Percentiles rank a stretch among this genome's conserved stretches.
These are phyloP conservation scores for Cybosia mesomella DNA, from an alignment of 2,888 invertebrate species.

Conservation along the genomic window DNA sequence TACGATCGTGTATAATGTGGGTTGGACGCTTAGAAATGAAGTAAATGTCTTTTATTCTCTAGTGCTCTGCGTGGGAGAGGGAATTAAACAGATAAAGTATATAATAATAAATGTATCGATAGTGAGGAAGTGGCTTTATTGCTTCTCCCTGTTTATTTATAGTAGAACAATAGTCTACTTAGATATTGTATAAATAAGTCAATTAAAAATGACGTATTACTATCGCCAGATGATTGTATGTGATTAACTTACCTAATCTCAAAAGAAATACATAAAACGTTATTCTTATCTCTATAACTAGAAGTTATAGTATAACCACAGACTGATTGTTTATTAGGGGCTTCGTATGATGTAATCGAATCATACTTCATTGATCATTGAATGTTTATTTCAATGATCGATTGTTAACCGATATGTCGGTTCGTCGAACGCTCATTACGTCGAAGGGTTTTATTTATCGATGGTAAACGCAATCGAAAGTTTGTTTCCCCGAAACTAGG, in stretches of 20 bases:
- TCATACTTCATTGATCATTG: not conserved
- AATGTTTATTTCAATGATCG: not conserved
- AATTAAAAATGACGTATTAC: not conserved
- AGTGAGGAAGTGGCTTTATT: not conserved
- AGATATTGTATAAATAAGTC: not conserved
- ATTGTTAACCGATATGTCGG: not conserved
- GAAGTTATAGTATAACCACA: not conserved
- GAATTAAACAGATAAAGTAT: slow-evolving; percentile 17
- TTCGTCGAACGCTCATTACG: not conserved
- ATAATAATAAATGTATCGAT: slow-evolving; percentile 8
- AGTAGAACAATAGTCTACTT: not conserved
- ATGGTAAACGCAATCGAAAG: not conserved
- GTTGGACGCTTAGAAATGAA: slow-evolving; percentile 28
- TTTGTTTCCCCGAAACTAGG: not conserved
- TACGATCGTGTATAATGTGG: slow-evolving; percentile 49
- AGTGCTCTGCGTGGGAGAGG: slow-evolving; percentile 33
- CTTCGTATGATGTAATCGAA: not conserved
- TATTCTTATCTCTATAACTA: not conserved
- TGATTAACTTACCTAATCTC: slow-evolving; percentile 1
- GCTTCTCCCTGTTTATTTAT: not conserved
- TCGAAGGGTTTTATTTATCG: not conserved
- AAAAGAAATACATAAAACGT: not conserved
- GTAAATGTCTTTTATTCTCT: slow-evolving; percentile 30
- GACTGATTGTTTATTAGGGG: not conserved
- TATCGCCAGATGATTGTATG: not conserved